phyloP scores from a whole-genome alignment of 2,113 vertebrate genomes.

The Lipophrys pholis region DNA sequence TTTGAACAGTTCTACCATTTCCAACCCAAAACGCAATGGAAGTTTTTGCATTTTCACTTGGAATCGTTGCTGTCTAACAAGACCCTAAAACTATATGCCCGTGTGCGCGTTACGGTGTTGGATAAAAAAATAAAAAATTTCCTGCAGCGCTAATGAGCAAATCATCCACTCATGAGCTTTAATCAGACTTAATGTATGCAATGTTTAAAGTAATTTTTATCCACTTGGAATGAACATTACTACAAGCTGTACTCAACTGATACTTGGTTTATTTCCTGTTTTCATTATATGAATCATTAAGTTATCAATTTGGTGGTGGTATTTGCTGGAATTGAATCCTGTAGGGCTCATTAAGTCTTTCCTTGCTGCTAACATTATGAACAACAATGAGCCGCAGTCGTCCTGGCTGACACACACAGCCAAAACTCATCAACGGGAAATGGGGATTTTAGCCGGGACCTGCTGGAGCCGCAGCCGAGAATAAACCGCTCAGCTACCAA shows the following conservation, averaged over 20 bases:
- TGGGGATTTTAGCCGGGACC: slow-evolving; percentile 11
- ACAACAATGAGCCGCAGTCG: slow-evolving; percentile 44
- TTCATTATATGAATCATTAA: slow-evolving; percentile 72
- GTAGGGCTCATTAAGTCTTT: slow-evolving; percentile 58
- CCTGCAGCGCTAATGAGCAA: slow-evolving; percentile 4
- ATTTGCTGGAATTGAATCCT: slow-evolving; percentile 59
- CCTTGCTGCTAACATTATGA: slow-evolving; percentile 33
- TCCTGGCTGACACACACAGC: slow-evolving; percentile 10
- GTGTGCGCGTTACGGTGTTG: neutral
- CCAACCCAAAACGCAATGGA: too few species aligned
- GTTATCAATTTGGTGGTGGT: slow-evolving; percentile 50
- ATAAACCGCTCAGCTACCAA: slow-evolving; percentile 54
- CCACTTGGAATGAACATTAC: slow-evolving; percentile 44
- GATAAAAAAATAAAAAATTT: slow-evolving; percentile 6
- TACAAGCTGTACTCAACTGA: slow-evolving; percentile 46
- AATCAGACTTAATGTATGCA: slow-evolving; percentile 52
- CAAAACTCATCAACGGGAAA: slow-evolving; percentile 27
- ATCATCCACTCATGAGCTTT: slow-evolving; percentile 11
- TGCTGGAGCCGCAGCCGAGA: slow-evolving; percentile 20
- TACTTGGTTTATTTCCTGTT: slow-evolving; percentile 56
- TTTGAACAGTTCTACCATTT: too few species aligned
- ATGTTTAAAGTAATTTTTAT: slow-evolving; percentile 49
- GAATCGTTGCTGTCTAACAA: too few species aligned
- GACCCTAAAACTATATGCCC: too few species aligned
- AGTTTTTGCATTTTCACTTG: too few species aligned